Percentiles rank a stretch among this genome's conserved stretches.
These are phyloP conservation scores for Antennarius maculatus DNA, from an alignment of 2,797 vertebrate genomes.

Conservation along the genomic window DNA sequence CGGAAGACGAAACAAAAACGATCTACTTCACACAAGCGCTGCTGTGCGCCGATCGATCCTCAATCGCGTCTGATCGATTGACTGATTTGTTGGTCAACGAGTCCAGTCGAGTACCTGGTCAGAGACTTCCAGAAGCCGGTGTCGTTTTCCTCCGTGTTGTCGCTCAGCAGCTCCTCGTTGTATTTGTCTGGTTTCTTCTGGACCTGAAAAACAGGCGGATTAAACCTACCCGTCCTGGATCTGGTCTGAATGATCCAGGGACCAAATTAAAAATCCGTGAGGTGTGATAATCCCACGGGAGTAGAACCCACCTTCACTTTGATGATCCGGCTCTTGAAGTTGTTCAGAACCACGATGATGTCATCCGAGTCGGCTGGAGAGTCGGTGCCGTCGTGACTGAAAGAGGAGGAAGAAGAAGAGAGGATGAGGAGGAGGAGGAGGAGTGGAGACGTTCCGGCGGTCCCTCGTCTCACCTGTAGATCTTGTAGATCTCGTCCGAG, in stretches of 20 bases:
- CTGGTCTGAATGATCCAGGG: constrained; percentile 6
- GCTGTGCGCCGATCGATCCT: too few species aligned
- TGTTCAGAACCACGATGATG: constrained; percentile 91
- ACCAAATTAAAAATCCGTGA: not conserved
- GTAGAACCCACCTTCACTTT: constrained; percentile 91
- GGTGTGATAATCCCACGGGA: constrained; percentile 4
- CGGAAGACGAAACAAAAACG: constrained; percentile 7
- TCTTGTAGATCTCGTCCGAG: constrained; percentile 97
- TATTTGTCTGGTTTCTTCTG: constrained; percentile 97
- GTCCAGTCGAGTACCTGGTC: constrained; percentile 82
- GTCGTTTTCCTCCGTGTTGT: constrained; percentile 88
- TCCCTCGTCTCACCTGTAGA: constrained; percentile 86
- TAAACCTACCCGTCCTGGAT: constrained; percentile 4
- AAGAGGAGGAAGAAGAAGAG: not conserved
- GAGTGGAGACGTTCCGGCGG: not conserved
- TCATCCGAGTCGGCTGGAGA: constrained; percentile 90
- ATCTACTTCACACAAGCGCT: too few species aligned
- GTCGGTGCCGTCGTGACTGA: constrained; percentile 97
- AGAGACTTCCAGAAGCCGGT: constrained; percentile 96
- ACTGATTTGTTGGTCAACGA: too few species aligned
- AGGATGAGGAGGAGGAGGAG: not conserved
- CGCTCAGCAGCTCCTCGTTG: constrained; percentile 94
- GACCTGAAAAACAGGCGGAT: constrained; percentile 80
- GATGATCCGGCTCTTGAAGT: constrained; percentile 97
- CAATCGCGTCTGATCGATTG: not conserved